Evolutionary conservation across 2,888 invertebrate species (phyloP).

Genomic region (Eilema sororculum): DNA sequence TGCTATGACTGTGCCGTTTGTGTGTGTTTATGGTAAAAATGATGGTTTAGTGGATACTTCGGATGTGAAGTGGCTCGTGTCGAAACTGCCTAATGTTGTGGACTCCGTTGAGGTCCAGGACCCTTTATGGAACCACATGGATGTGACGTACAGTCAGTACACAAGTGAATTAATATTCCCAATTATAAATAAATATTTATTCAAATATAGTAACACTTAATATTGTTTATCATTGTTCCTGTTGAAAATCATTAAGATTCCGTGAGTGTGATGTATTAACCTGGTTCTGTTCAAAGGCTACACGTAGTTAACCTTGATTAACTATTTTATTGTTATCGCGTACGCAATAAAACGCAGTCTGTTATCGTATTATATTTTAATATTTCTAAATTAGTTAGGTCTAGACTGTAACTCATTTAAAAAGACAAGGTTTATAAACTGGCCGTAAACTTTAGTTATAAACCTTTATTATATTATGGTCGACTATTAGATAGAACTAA

Average conservation of each 20-base stretch:
- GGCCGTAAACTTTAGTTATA: too few species aligned
- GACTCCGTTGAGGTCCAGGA: slow-evolving; percentile 86
- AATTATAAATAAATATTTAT: slow-evolving; percentile 79
- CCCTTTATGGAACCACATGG: slow-evolving; percentile 70
- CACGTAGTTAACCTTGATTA: slow-evolving; percentile 16
- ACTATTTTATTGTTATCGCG: slow-evolving; percentile 2
- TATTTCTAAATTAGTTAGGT: background rate
- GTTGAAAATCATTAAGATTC: slow-evolving; percentile 22
- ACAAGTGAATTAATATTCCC: slow-evolving; percentile 44
- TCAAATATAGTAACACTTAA: slow-evolving; percentile 46
- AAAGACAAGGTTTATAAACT: background rate
- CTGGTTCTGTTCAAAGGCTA: slow-evolving; percentile 16
- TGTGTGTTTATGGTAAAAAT: slow-evolving; percentile 69
- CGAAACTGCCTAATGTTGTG: slow-evolving; percentile 85
- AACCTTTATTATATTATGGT: too few species aligned
- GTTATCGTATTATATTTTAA: background rate
- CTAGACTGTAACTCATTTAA: background rate
- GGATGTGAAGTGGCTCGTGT: slow-evolving; percentile 85
- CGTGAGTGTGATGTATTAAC: slow-evolving; percentile 27
- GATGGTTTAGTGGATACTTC: slow-evolving; percentile 88
- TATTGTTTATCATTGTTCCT: slow-evolving; percentile 14
- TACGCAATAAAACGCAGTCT: background rate
- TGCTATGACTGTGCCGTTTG: slow-evolving; percentile 63
- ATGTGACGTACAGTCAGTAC: slow-evolving; percentile 62
- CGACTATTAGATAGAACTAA: too few species aligned